Percentiles rank a stretch among this genome's conserved stretches.
These are phyloP conservation scores for Eulacestoma nigropectus DNA, from an alignment of 2,113 vertebrate species.

Conservation along the genomic window DNA sequence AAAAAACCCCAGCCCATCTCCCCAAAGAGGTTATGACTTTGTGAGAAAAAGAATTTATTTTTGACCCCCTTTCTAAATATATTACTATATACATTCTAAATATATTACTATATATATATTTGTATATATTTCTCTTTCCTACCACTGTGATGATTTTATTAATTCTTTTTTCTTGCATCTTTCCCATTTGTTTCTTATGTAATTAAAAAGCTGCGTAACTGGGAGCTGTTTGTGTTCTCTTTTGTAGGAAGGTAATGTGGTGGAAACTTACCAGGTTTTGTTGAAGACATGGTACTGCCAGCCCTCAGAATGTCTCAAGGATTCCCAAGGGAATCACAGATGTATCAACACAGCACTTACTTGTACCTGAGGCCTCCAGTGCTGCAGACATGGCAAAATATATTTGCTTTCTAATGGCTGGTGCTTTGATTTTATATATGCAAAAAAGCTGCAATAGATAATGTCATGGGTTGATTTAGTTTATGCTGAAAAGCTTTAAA, in stretches of 20 bases:
- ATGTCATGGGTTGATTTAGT: background rate
- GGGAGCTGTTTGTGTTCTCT: background rate
- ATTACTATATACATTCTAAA: background rate
- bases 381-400: background rate
- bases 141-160: background rate
- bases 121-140: too few relatives aligned
- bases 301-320: background rate
- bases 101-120: too few relatives aligned
- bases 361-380: background rate
- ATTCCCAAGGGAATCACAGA: background rate
- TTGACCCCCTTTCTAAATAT: background rate
- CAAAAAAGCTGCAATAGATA: background rate
- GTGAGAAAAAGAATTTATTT: background rate
- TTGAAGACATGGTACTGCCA: background rate
- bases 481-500: background rate
- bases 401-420: background rate
- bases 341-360: background rate
- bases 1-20: rapidly evolving
- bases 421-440: background rate
- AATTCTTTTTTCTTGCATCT: background rate
- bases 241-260: background rate
- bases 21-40: background rate
- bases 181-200: background rate
- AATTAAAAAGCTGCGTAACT: background rate
- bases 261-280: constrained; percentile 1